Evolutionary conservation across 2,113 vertebrate genomes (phyloP), one percentile per base, ranked within the genome.

Genomic region (Pelecanoides urinatrix): DNA sequence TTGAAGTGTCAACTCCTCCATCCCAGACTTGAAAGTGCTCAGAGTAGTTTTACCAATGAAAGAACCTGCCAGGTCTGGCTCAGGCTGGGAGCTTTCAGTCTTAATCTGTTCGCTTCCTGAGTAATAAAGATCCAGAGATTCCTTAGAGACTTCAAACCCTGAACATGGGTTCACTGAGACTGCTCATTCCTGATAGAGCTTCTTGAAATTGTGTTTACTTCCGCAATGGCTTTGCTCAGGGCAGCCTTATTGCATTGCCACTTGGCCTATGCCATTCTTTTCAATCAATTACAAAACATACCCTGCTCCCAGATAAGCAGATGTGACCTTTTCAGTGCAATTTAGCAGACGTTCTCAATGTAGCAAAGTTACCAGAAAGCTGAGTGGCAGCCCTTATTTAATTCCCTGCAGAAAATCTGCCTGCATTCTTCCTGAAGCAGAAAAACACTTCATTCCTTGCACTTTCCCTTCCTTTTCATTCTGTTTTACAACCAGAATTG

Each of bases 81-180:
- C 40, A 23, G 42, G 38, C 30, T 45, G n/a, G 70, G 30, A 86
- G 10, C 7, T 27, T 83, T 67, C 68, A 20, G 10, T 15, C 68
- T 67, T 81, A n/a, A 79, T 77, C 80, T 38, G 2, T 40, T 82
- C 2, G 4, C 70, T 87, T 85, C 62, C 89, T 8, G 36, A 65
- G 16, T 25, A 65, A 91, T 16, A 38, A 67, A 59, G 38, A 26
- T 14, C 4, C 36, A 22, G 3, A 20, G 17, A 66, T 50, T 70
- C 88, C 58, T 72, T 7, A 30, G 16, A 68, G 44, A 9, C 13
- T 32, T 87, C 34, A 44, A 72, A 52, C 9, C 13, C 55, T 32
- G 5, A 15, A 63, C 5, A 13, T 27, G 25, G 34, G 23, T 17
- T 93, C 38, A 29, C 23, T 0, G 0, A 49, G 81, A 17, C 38